These are phyloP conservation scores for Stichodactyla helianthus DNA, from an alignment of 64 coral and sea anemone species.

Conservation along the genomic window DNA sequence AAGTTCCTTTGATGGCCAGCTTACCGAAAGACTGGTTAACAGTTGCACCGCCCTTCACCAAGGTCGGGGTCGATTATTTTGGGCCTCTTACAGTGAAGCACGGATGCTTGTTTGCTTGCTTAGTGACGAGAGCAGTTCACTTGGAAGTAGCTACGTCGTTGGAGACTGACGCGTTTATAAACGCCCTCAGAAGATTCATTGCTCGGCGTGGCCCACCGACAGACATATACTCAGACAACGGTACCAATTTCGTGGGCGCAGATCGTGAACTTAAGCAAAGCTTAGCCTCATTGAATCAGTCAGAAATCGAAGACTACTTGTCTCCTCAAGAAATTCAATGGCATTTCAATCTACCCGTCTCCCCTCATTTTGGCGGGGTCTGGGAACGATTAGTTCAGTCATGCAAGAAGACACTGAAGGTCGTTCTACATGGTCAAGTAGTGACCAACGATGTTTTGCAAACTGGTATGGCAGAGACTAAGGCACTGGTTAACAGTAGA, in stretches of 20 bases:
- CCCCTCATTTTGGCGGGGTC: constrained; percentile 35
- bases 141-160: constrained; percentile 20
- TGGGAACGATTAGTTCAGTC: constrained; percentile 20
- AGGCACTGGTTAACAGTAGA: constrained; percentile 26
- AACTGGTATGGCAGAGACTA: constrained; percentile 28
- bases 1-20: constrained; percentile 27
- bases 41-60: constrained; percentile 2
- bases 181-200: constrained; percentile 16
- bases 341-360: constrained; percentile 16
- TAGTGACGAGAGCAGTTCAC: constrained; percentile 22
- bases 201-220: constrained; percentile 4
- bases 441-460: constrained; percentile 14
- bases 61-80: constrained; percentile 23
- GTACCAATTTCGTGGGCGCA: constrained; percentile 42
- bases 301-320: constrained; percentile 1
- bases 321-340: constrained; percentile 12
- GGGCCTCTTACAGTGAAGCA: constrained; percentile 23
- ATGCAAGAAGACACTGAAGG: constrained; percentile 15
- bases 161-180: constrained; percentile 23
- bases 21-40: constrained; percentile 4
- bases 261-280: constrained; percentile 14
- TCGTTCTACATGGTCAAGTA: constrained; percentile 13
- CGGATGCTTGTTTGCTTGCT: constrained; percentile 31
- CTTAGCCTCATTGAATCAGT: constrained; percentile 7
- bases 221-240: not conserved